Evolutionary conservation across 92 coral and sea anemone species (phyloP).

Genomic region (Epizoanthus ramosus): DNA sequence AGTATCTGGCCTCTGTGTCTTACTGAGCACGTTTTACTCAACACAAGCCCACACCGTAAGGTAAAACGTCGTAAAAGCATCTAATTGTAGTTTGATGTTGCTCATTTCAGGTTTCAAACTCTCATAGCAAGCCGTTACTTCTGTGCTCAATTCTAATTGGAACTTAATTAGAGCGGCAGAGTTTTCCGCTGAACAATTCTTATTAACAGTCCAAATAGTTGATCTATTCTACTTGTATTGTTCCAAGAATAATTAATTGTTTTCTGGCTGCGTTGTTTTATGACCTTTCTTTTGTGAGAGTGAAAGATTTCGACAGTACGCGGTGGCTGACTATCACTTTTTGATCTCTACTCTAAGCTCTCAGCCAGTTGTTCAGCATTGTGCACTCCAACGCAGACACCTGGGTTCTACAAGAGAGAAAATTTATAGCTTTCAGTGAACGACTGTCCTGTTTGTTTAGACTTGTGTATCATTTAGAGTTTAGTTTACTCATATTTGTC

Average conservation of each 20-base stretch:
- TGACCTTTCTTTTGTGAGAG: neutral
- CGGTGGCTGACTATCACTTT: neutral
- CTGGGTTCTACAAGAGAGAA: neutral
- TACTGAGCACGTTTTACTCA: slow-evolving; percentile 5
- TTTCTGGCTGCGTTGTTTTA: neutral
- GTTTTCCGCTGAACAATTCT: slow-evolving; percentile 11
- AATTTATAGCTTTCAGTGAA: neutral
- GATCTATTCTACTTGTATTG: slow-evolving; percentile 19
- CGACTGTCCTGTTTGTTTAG: slow-evolving; percentile 1
- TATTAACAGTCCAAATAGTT: slow-evolving; percentile 32
- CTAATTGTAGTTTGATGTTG: too few species aligned
- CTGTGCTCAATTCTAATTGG: slow-evolving; percentile 2
- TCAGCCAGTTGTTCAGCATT: neutral
- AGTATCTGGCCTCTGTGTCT: neutral
- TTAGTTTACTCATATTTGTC: neutral
- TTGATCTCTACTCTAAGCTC: neutral
- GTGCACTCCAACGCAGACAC: neutral
- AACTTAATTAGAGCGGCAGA: slow-evolving; percentile 14
- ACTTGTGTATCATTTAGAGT: neutral
- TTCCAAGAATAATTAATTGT: neutral
- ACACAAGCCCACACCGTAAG: slow-evolving; percentile 21
- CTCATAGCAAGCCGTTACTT: neutral
- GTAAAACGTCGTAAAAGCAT: neutral
- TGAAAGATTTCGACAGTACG: neutral
- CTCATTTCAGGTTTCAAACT: neutral